A percentile compares a stretch with the other conserved stretches of the same genome.
Conservation (phyloP, 2,113 vertebrate species). For the Tychaedon coryphoeus region DNA sequence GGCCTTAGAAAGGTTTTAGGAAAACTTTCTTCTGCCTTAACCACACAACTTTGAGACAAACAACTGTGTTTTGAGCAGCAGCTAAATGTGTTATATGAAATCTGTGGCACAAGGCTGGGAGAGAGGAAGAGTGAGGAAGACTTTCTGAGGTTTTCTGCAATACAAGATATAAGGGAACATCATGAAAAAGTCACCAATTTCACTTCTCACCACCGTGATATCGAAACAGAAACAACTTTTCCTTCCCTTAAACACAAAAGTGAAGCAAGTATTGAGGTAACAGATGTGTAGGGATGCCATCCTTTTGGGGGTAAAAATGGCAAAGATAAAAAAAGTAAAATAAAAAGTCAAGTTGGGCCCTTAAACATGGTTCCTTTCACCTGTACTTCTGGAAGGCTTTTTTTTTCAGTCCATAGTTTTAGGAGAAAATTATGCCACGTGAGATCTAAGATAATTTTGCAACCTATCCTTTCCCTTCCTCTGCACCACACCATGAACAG, state of each 20-base stretch:
- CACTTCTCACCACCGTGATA: background rate
- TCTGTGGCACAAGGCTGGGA: background rate
- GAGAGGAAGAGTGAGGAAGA: background rate
- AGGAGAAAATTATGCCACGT: background rate
- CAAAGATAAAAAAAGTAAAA: background rate
- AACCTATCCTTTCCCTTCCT: background rate
- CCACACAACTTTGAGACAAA: background rate
- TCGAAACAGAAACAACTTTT: background rate
- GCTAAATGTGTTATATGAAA: background rate
- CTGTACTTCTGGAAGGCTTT: background rate
- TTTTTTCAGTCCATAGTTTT: background rate
- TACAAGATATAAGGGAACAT: background rate
- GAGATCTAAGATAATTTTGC: background rate
- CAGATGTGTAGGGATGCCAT: background rate
- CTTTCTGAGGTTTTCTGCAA: background rate
- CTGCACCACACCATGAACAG: background rate
- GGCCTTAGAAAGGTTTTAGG: background rate
- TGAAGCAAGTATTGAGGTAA: background rate
- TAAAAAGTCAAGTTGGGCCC: background rate
- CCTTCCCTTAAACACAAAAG: background rate
- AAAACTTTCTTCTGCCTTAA: background rate
- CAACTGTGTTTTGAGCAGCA: background rate
- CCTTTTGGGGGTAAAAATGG: rapidly evolving
- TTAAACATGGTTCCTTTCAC: background rate
- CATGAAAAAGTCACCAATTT: background rate